Evolutionary conservation across 2,797 vertebrate genomes (phyloP).

Genomic region (Anolis apletophallus): DNA sequence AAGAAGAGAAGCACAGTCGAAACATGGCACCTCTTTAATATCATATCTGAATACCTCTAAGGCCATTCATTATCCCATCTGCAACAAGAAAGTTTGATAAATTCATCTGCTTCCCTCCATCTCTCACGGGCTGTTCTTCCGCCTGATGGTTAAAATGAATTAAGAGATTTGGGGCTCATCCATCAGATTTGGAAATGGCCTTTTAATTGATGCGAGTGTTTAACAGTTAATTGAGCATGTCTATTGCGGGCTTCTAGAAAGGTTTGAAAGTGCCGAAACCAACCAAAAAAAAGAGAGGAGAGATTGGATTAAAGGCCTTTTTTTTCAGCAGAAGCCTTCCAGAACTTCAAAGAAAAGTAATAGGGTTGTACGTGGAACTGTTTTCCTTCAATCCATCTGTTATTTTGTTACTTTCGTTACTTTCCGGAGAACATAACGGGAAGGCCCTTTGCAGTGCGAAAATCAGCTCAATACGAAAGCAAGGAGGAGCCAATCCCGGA

Average conservation of each 20-base stretch:
- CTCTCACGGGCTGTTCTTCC: conserved; percentile 85
- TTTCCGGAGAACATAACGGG: too few species aligned
- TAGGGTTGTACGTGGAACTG: too few species aligned
- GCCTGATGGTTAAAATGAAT: conserved; percentile 90
- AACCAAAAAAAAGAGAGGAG: conserved; percentile 56
- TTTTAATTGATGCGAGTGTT: conserved; percentile 89
- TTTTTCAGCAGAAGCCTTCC: conserved; percentile 40
- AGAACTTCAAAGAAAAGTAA: conserved; percentile 40
- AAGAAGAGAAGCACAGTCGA: too few species aligned
- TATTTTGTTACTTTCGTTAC: too few species aligned
- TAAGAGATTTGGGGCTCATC: conserved; percentile 92
- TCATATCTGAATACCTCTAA: not conserved
- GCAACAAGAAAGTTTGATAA: conserved; percentile 65
- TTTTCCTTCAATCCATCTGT: too few species aligned
- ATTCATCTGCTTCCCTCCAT: conserved; percentile 66
- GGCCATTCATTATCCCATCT: conserved; percentile 53
- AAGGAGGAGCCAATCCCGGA: too few species aligned
- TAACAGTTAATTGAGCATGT: conserved; percentile 96
- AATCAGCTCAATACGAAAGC: too few species aligned
- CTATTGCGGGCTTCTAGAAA: conserved; percentile 83
- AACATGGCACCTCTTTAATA: not conserved
- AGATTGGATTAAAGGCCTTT: not conserved
- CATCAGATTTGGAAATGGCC: conserved; percentile 95
- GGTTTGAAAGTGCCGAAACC: conserved; percentile 79
- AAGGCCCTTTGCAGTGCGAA: too few species aligned